A percentile compares a stretch with the other conserved stretches of the same genome.
These are phyloP conservation scores for Sarcophaga carnaria DNA, from an alignment of 2,888 invertebrate genomes.

Conservation along the genomic window DNA sequence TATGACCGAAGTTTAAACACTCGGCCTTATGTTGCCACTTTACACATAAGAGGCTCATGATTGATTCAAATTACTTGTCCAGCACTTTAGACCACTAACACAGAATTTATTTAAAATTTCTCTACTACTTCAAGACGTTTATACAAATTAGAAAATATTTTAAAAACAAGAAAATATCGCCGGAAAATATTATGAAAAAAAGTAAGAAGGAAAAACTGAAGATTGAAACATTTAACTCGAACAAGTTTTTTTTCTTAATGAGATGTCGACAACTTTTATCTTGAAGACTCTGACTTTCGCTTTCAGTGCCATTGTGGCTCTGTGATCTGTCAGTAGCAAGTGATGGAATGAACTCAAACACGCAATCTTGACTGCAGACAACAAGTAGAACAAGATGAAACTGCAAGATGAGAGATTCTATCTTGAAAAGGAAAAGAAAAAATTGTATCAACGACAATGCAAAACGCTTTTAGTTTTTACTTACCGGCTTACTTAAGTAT, in stretches of 20 bases:
- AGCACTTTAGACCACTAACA: not conserved
- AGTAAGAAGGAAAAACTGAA: not conserved
- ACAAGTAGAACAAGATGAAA: not conserved
- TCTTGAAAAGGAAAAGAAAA: not conserved
- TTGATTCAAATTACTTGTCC: not conserved
- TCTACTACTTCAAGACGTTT: not conserved
- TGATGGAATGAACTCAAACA: slow-evolving; percentile 33
- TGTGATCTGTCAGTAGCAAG: not conserved
- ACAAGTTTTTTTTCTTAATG: slow-evolving; percentile 36
- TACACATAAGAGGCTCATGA: no score
- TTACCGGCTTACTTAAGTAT: no score
- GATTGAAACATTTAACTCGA: slow-evolving; percentile 20
- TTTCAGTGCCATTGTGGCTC: slow-evolving; percentile 30
- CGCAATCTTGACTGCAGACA: slow-evolving; percentile 29
- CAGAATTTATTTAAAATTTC: slow-evolving; percentile 34
- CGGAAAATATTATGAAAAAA: no score
- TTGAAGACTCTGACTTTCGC: slow-evolving; percentile 33
- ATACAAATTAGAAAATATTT: not conserved
- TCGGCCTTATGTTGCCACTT: no score
- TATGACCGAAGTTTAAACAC: no score
- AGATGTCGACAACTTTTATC: not conserved
- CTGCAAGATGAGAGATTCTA: not conserved
- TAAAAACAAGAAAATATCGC: not conserved
- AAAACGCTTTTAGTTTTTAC: no score
- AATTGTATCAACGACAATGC: no score